Conservation (phyloP, 2,113 vertebrate genomes). For the Laticauda colubrina region DNA sequence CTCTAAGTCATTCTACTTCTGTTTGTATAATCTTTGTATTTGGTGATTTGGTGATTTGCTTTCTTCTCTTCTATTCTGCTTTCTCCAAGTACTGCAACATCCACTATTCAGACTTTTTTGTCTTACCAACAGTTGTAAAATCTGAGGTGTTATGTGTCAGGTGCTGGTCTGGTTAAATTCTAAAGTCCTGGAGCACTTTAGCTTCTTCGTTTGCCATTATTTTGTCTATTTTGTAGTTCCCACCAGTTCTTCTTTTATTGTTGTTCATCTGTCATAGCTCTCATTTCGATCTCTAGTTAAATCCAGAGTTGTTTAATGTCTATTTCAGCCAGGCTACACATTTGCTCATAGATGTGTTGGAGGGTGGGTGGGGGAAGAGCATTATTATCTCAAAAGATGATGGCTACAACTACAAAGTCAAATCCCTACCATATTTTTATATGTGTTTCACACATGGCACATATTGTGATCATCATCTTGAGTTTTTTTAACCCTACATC, state of each 20-base stretch:
- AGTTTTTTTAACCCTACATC: neutral
- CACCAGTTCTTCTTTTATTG: neutral
- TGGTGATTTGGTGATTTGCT: neutral
- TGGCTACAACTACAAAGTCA: neutral
- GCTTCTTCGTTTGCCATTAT: too few species aligned
- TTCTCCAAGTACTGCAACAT: too few species aligned
- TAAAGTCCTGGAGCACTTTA: neutral
- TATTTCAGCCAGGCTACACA: neutral
- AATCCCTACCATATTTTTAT: neutral
- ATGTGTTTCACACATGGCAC: neutral
- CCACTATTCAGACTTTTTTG: too few species aligned
- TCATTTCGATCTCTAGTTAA: neutral
- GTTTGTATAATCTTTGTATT: neutral
- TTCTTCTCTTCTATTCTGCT: too few species aligned
- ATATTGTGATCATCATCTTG: neutral
- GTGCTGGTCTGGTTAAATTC: neutral
- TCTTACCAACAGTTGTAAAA: neutral
- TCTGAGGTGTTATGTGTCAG: neutral
- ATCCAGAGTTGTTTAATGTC: neutral
- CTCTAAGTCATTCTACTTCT: neutral
- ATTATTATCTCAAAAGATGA: neutral
- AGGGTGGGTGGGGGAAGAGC: neutral
- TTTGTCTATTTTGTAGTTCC: neutral
- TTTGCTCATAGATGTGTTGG: neutral
- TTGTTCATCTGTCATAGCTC: neutral